Conservation (phyloP, 1,140 invertebrate species). For the Eurosta solidaginis region DNA sequence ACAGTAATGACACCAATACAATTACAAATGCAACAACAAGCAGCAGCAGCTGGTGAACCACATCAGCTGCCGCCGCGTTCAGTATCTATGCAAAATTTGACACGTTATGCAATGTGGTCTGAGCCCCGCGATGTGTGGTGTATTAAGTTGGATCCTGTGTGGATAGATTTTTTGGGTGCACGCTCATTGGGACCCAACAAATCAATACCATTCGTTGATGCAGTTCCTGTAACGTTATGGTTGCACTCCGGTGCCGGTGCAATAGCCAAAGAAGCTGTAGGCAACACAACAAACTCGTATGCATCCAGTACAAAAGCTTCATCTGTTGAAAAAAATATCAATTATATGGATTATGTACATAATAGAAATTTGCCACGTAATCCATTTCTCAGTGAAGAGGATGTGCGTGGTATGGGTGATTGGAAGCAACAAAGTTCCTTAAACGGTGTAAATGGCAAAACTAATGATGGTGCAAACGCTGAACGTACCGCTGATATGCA, state of each 20-base stretch:
- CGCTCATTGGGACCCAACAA: conserved; percentile 72
- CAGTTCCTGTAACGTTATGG: conserved; percentile 87
- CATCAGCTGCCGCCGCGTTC: conserved; percentile 40
- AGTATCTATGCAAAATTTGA: conserved; percentile 50
- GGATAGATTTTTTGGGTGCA: conserved; percentile 89
- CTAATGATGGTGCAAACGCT: not conserved
- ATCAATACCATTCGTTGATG: conserved; percentile 86
- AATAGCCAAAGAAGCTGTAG: conserved; percentile 35
- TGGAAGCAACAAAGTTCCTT: conserved; percentile 25
- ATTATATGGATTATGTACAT: conserved; percentile 34
- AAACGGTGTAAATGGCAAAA: not conserved
- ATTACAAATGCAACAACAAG: not conserved
- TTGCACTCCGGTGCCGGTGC: conserved; percentile 57
- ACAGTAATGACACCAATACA: conserved; percentile 33
- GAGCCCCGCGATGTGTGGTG: conserved; percentile 88
- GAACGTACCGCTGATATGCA: conserved; percentile 66
- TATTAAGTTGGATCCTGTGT: conserved; percentile 84
- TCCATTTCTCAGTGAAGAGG: conserved; percentile 54
- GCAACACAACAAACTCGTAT: not conserved
- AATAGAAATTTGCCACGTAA: conserved; percentile 44
- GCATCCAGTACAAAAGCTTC: not conserved
- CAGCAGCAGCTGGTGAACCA: not conserved
- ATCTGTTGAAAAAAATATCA: conserved; percentile 34
- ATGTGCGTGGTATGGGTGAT: conserved; percentile 39
- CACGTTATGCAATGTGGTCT: conserved; percentile 77